These are phyloP conservation scores for Chaenocephalus aceratus DNA, from an alignment of 2,113 vertebrate genomes.

Conservation along the genomic window DNA sequence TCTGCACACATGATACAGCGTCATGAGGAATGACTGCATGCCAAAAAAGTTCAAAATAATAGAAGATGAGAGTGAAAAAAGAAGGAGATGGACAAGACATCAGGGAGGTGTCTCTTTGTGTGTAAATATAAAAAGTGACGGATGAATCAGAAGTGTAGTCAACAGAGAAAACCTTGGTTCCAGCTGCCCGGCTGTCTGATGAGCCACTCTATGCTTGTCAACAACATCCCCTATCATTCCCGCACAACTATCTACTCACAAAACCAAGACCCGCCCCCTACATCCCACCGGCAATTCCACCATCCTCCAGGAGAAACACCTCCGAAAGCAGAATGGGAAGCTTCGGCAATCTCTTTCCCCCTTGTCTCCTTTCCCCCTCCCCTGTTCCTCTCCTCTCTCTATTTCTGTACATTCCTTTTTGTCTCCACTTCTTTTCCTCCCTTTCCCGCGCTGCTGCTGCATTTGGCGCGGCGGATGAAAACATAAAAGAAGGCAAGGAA, in stretches of 20 bases:
- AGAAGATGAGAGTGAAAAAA: background rate
- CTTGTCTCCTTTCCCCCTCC: slow-evolving; percentile 9
- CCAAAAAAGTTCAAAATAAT: slow-evolving; percentile 15
- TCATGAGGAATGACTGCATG: background rate
- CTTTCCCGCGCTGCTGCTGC: slow-evolving; percentile 36
- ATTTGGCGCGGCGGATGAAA: slow-evolving; percentile 44
- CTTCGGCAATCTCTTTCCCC: slow-evolving; percentile 17
- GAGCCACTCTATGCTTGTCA: slow-evolving; percentile 68
- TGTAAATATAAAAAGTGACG: slow-evolving; percentile 55
- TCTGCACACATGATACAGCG: slow-evolving; percentile 5
- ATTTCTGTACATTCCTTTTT: slow-evolving; percentile 54
- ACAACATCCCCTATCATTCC: slow-evolving; percentile 68
- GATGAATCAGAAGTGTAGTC: slow-evolving; percentile 76
- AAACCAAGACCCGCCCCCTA: slow-evolving; percentile 72
- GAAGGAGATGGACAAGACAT: background rate
- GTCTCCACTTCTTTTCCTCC: slow-evolving; percentile 52
- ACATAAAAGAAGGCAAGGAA: slow-evolving; percentile 59
- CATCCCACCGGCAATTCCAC: slow-evolving; percentile 65
- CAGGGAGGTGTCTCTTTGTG: background rate
- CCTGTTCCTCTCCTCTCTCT: slow-evolving; percentile 34
- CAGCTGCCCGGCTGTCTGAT: slow-evolving; percentile 58
- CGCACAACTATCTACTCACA: slow-evolving; percentile 72
- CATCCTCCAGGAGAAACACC: slow-evolving; percentile 68
- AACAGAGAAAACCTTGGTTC: slow-evolving; percentile 49
- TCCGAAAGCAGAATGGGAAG: slow-evolving; percentile 50